Evolutionary conservation across 2,797 vertebrate genomes (phyloP).

Genomic region (Streptopelia turtur): DNA sequence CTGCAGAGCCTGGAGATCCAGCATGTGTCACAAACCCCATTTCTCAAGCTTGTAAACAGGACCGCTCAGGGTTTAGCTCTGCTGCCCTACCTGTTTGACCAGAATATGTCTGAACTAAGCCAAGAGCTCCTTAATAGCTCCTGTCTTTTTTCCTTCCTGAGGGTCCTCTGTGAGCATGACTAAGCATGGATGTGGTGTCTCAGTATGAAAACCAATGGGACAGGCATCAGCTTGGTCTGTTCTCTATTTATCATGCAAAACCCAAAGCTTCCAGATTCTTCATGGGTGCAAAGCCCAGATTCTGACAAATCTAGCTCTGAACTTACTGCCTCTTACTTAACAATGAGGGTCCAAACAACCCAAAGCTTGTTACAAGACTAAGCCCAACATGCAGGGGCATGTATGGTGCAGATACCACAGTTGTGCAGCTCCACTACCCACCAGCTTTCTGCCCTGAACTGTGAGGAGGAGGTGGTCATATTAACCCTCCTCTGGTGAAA

Average conservation of each 20-base stretch:
- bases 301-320: neutral
- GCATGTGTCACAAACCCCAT: neutral
- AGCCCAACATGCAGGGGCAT: accelerated
- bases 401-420: accelerated
- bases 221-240: neutral
- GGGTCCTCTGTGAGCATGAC: neutral
- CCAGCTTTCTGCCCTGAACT: neutral
- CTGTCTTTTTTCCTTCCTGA: neutral
- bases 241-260: neutral
- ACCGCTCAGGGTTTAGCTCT: neutral
- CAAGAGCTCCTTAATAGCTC: neutral
- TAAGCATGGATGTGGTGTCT: neutral
- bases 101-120: neutral
- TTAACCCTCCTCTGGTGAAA: neutral
- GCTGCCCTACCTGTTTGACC: neutral
- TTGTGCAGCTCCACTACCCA: accelerated
- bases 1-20: neutral
- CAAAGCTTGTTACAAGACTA: neutral
- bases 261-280: neutral
- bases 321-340: neutral
- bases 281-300: neutral
- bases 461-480: neutral
- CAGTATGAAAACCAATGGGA: neutral
- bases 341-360: accelerated
- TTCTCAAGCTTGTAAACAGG: conserved; percentile 31